Evolutionary conservation across 2,888 invertebrate genomes (phyloP), one percentile per base, ranked within the genome.

Genomic region (Erebia epiphron): DNA sequence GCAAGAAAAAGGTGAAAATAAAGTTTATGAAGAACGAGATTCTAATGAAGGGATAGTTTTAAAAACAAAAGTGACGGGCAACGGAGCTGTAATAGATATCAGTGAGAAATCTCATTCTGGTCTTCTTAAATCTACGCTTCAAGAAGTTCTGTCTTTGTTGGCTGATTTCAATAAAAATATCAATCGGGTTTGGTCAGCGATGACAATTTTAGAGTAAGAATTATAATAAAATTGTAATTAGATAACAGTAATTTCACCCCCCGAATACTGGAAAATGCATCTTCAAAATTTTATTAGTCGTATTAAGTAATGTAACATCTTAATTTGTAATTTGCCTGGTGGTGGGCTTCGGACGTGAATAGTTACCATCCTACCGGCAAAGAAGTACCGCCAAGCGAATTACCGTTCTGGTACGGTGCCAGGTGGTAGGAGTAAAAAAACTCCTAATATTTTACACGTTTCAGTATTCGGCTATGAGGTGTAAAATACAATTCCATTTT

Each of bases 131-230:
- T 79, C 82, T 1, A 88, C 89, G 0, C 79, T 92, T 35, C 81
- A 84, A 11, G 89, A 85, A 58, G 75, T 90, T 46, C 74, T 88
- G 7, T 78, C 79, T 16, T 79, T 90, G 7, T 76, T 93, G 62
- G 80, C 83, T 35, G 90, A 91, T 73, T 79, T 93, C 5, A 91
- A 89, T 72, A 83, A 82, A 16, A 90, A 92, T 71, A 79, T 93
- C 50, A 88, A 86, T 69, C 87, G 78, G 67, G 79, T 90, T 76
- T 90, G 91, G 86, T 83, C 84, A 60, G 84, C 86, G 8, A 79
- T 92, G 4, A 83, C 81, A 54, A 65, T 89, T 9, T 79, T 92
- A 75, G 88, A 90, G 72, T 93, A 87, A 61, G 18, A n/a, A 21
- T 43, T 5, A 0, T 26, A 58, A 21, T 18, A 56, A 21, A 11